phyloP scores from a whole-genome alignment of 2,113 vertebrate genomes.

The Pandion haliaetus region DNA sequence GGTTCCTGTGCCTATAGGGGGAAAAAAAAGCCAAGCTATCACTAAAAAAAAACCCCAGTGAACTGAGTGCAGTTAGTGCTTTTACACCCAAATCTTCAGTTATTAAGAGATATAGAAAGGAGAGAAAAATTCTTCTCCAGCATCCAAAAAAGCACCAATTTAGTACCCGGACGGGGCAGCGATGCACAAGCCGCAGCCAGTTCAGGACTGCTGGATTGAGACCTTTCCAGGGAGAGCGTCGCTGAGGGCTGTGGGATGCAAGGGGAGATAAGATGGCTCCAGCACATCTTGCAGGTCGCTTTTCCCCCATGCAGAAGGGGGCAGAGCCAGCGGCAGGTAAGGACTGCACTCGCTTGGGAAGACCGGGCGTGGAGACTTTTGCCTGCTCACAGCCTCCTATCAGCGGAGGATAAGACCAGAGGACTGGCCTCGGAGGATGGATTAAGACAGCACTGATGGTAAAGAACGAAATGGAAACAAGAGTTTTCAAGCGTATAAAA shows the following conservation, averaged over 20 bases:
- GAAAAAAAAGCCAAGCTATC: slow-evolving; percentile 5
- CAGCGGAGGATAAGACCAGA: background rate
- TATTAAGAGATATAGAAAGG: slow-evolving; percentile 21
- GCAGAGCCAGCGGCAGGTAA: background rate
- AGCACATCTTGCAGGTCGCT: background rate
- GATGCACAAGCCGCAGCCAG: background rate
- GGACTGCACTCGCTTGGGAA: background rate
- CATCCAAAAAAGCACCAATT: background rate
- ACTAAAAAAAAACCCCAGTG: background rate
- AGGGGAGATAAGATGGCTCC: background rate
- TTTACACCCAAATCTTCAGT: slow-evolving; percentile 23
- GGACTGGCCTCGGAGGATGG: background rate
- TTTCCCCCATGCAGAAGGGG: background rate
- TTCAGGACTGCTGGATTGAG: background rate
- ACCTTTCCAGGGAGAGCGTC: background rate
- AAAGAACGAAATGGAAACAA: background rate
- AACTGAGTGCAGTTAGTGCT: background rate
- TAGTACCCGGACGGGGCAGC: background rate
- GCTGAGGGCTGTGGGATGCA: background rate
- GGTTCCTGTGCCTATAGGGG: background rate
- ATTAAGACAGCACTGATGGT: background rate
- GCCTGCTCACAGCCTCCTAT: accelerated
- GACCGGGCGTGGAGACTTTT: background rate
- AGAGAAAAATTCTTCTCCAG: slow-evolving; percentile 7
- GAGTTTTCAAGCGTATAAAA: background rate